Base-by-base conservation (phyloP, 2,797 vertebrate species). In the Catamblyrhynchus diadema region DNA sequence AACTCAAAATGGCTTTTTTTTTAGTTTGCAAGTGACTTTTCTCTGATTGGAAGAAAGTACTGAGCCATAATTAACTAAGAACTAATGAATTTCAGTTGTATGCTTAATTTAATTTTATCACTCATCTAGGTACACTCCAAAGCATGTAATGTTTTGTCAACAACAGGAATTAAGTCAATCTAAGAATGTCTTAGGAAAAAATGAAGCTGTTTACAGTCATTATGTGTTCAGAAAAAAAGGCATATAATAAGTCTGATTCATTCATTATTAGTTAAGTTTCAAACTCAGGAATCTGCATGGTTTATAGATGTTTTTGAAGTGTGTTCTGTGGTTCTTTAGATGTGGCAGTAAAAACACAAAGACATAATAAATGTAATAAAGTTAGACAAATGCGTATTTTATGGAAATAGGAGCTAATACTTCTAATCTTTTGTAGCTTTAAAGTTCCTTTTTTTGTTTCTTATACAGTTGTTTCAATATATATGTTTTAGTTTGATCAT, bases 331-430 rank as follows among this genome's bases (percentile, higher is more conserved):
- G 42, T 86, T 35, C 50, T 86, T 72, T 32, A 88, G 30, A 37
- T 61, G 20, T 77, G 48, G 27, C 61, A 87, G 12, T 71, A 64
- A 91, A 87, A 91, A 19, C 12, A 27, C 42, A 71, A 86, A 83
- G 28, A 32, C 25, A 23, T 45, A 57, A 47, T n/a, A 45, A 77
- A 33, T 18, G 8, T 54, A 60, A 75, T 83, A 88, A 45, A 60
- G 83, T 81, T 44, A 69, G 37, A 27, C 13, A 65, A 80, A 72
- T 41, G 7, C 2, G 0, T 89, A 22, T 92, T 86, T 84, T 67
- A 37, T 1, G 4, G 56, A 86, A 93, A 48, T 27, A 45, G 42
- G 16, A 78, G 27, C 17, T 66, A 75, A 83, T 69, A n/a, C 12
- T 54, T 6, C 19, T 65, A 19, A 56, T 44, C 35, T 65, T 88